Conservation (phyloP, 1,140 invertebrate genomes). For the Leptinotarsa undecemlineata region DNA sequence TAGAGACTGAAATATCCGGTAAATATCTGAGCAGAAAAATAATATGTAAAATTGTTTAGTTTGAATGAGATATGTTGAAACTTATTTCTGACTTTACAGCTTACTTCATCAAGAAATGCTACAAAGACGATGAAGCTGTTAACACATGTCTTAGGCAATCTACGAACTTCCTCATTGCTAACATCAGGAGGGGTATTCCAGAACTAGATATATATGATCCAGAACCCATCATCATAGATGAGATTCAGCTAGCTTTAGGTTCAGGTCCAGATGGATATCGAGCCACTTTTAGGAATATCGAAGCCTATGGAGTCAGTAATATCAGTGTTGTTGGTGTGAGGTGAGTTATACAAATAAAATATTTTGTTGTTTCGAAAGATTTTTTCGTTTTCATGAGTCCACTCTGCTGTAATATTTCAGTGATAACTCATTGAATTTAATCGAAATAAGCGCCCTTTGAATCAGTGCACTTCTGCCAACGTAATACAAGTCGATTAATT, state of each 20-base stretch:
- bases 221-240: slow-evolving; percentile 77
- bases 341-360: slow-evolving; percentile 53
- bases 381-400: too few species aligned
- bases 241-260: slow-evolving; percentile 71
- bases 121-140: slow-evolving; percentile 67
- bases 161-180: slow-evolving; percentile 70
- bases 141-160: slow-evolving; percentile 72
- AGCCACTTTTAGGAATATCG: slow-evolving; percentile 75
- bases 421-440: too few species aligned
- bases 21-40: too few species aligned
- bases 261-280: slow-evolving; percentile 76
- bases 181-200: slow-evolving; percentile 68
- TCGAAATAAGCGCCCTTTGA: too few species aligned
- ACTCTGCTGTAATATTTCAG: too few species aligned
- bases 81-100: slow-evolving; percentile 32
- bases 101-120: slow-evolving; percentile 71
- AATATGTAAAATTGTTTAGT: too few species aligned
- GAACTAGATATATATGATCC: slow-evolving; percentile 68
- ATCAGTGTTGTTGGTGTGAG: slow-evolving; percentile 75
- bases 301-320: slow-evolving; percentile 77
- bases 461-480: too few species aligned
- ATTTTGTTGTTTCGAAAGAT: neutral
- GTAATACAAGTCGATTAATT: too few species aligned
- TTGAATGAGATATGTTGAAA: too few species aligned
- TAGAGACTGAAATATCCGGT: too few species aligned